These are phyloP conservation scores for Bembecia ichneumoniformis DNA, from an alignment of 2,888 invertebrate species.

Conservation along the genomic window DNA sequence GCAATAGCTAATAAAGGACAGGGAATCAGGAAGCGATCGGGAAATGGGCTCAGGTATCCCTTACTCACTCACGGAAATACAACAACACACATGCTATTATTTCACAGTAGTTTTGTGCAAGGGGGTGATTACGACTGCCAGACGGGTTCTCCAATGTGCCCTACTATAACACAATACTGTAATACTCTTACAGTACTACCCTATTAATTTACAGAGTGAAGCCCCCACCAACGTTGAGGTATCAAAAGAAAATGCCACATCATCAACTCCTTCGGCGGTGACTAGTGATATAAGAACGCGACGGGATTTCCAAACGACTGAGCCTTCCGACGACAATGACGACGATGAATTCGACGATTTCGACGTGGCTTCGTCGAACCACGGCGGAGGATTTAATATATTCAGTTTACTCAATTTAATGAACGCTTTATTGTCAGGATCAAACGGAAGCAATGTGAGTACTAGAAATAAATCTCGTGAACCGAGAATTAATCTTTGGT, in stretches of 20 bases:
- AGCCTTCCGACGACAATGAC: slow-evolving; percentile 10
- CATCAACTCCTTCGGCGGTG: not conserved
- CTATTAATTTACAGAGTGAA: too few species aligned
- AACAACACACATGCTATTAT: too few species aligned
- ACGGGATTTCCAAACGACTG: slow-evolving; percentile 3
- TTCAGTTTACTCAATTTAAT: slow-evolving; percentile 45
- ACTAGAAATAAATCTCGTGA: not conserved
- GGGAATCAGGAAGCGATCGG: too few species aligned
- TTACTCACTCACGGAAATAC: too few species aligned
- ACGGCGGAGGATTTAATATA: slow-evolving; percentile 36
- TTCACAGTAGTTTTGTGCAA: too few species aligned
- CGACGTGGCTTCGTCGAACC: slow-evolving; percentile 15
- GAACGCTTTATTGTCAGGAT: slow-evolving; percentile 32
- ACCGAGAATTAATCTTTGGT: not conserved
- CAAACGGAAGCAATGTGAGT: slow-evolving; percentile 38
- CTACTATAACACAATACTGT: too few species aligned
- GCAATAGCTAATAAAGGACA: too few species aligned
- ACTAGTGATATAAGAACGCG: not conserved
- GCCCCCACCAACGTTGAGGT: too few species aligned
- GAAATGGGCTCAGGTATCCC: too few species aligned
- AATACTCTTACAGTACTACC: too few species aligned
- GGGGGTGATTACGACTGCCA: too few species aligned
- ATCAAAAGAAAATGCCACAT: not conserved
- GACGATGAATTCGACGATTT: slow-evolving; percentile 30
- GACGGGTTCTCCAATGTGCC: too few species aligned